These are phyloP conservation scores for Muntiacus reevesi DNA, from an alignment of 2,113 vertebrate species.

Conservation along the genomic window DNA sequence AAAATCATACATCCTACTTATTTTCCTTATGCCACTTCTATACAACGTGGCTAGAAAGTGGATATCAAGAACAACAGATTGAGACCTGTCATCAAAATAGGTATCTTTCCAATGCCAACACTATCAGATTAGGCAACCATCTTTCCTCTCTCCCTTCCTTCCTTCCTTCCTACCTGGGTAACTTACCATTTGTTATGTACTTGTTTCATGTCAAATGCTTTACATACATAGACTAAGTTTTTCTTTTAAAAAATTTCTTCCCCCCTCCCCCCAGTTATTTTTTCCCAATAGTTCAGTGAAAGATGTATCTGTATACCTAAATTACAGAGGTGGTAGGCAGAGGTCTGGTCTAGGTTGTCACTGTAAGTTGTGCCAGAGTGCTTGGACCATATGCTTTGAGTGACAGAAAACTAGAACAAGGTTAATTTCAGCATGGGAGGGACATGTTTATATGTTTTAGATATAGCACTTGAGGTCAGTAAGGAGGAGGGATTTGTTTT, in stretches of 20 bases:
- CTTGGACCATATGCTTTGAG: background rate
- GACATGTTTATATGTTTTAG: background rate
- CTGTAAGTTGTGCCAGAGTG: background rate
- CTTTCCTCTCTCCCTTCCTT: background rate
- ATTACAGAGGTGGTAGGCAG: background rate
- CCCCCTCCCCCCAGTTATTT: background rate
- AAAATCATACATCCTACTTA: background rate
- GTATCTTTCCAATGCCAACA: background rate
- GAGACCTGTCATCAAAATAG: background rate
- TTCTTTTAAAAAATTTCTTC: background rate
- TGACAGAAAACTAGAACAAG: background rate
- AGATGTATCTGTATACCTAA: background rate
- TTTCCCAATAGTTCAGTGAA: background rate
- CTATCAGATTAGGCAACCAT: background rate
- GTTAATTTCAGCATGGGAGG: background rate
- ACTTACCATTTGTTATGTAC: background rate
- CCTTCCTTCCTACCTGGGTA: background rate
- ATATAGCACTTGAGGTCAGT: background rate
- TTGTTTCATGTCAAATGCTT: background rate
- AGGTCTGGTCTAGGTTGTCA: background rate
- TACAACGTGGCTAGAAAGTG: background rate
- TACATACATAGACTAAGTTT: background rate
- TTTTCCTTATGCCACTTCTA: background rate
- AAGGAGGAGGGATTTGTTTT: background rate
- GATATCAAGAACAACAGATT: background rate